phyloP scores from a whole-genome alignment of 2,113 vertebrate genomes.

The Laticauda laticaudata region DNA sequence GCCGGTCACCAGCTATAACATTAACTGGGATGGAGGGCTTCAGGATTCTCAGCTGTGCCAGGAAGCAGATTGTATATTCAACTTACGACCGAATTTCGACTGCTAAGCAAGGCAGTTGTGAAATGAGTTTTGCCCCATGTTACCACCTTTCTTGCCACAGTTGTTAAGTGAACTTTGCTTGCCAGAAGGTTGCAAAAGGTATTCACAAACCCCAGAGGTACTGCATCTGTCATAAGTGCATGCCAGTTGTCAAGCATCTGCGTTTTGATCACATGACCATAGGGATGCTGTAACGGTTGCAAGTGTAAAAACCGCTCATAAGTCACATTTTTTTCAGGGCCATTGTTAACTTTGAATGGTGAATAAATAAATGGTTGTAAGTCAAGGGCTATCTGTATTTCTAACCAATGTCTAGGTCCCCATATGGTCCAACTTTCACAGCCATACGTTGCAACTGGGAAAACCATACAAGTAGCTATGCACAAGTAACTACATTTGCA shows the following conservation, averaged over 20 bases:
- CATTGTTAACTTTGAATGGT: no score
- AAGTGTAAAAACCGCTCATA: neutral
- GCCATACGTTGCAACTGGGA: no score
- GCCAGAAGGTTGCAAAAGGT: neutral
- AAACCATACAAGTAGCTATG: neutral
- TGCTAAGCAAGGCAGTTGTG: no score
- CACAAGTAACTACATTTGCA: neutral
- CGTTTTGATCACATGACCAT: neutral
- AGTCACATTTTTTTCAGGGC: neutral
- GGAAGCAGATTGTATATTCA: constrained; percentile 19
- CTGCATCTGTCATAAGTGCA: neutral
- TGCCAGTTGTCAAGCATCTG: neutral
- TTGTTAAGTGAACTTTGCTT: neutral
- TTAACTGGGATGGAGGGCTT: constrained; percentile 21
- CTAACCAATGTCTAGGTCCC: neutral
- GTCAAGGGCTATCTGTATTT: neutral
- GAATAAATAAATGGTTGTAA: no score
- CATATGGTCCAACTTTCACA: neutral
- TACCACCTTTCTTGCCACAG: neutral
- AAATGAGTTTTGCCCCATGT: neutral
- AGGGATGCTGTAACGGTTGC: neutral
- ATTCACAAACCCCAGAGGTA: neutral
- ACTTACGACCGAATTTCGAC: no score
- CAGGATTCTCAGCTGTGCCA: constrained; percentile 38
- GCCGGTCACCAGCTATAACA: constrained; percentile 14